Evolutionary conservation across 2,113 vertebrate species (phyloP).

Genomic region (Phalacrocorax carbo): DNA sequence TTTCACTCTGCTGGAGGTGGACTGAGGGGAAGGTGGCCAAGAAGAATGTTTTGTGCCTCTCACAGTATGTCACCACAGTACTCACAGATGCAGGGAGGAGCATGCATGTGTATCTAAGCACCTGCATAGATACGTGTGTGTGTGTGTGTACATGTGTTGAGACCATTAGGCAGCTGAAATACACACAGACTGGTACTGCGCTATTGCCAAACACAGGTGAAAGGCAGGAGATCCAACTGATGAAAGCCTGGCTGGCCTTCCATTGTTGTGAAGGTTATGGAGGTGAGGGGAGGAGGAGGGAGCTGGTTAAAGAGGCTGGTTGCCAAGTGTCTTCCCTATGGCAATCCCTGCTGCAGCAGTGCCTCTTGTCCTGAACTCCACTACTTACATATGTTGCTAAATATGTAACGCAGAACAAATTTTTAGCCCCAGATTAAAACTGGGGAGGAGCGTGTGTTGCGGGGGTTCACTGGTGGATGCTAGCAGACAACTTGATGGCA

Average conservation of each 20-base stretch:
- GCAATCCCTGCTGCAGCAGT: not conserved
- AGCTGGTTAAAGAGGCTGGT: not conserved
- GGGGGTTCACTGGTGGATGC: not conserved
- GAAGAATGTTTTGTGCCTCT: not conserved
- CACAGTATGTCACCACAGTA: too few relatives aligned
- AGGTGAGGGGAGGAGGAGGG: not conserved
- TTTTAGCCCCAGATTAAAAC: not conserved
- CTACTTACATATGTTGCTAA: not conserved
- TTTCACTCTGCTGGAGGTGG: not conserved
- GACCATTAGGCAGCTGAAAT: not conserved
- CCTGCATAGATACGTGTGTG: not conserved
- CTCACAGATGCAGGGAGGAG: not conserved
- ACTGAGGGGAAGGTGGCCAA: not conserved
- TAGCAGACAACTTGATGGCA: not conserved
- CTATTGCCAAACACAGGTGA: not conserved
- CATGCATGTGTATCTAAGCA: not conserved
- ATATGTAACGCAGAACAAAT: not conserved
- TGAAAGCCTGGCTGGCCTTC: not conserved
- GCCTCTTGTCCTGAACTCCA: not conserved
- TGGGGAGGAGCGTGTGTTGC: not conserved
- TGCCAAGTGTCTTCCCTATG: not conserved
- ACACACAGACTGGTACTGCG: not conserved
- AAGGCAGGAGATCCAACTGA: not conserved
- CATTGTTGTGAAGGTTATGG: not conserved
- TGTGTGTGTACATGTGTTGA: not conserved